These are phyloP conservation scores for Molothrus aeneus DNA, from an alignment of 2,797 vertebrate genomes.

Conservation along the genomic window DNA sequence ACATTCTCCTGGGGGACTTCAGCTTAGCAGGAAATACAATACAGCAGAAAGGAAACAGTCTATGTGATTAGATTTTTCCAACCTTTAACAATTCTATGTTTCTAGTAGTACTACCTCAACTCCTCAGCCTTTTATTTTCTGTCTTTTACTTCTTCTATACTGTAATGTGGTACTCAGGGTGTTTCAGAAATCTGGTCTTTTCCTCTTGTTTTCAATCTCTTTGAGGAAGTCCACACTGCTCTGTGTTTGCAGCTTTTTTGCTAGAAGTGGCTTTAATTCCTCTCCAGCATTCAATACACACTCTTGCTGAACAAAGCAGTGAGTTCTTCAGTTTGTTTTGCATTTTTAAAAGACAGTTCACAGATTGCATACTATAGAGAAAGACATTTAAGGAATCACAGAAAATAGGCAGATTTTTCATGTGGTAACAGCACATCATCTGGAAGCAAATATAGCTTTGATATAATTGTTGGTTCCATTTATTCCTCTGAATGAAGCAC, in stretches of 20 bases:
- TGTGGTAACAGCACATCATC: neutral
- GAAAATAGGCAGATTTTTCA: neutral
- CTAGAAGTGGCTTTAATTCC: neutral
- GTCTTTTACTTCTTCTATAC: neutral
- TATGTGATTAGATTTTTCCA: neutral
- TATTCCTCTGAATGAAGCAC: slow-evolving; percentile 28
- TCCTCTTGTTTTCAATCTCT: neutral
- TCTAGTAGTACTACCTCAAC: neutral
- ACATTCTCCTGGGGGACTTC: neutral
- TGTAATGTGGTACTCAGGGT: neutral
- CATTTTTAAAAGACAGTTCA: neutral
- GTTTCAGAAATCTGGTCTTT: neutral
- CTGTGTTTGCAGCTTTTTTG: neutral
- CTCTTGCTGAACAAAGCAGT: neutral
- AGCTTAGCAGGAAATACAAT: neutral
- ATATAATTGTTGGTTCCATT: slow-evolving; percentile 47
- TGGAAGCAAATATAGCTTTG: slow-evolving; percentile 23
- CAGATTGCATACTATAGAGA: neutral
- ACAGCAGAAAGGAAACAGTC: neutral
- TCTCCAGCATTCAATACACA: neutral
- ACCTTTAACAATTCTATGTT: neutral
- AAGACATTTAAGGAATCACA: neutral
- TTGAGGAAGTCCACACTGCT: neutral
- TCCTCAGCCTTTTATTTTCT: neutral
- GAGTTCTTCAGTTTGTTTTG: neutral